Base-by-base conservation (phyloP, 37 sponge, comb jelly and placozoan species). In the Hexactinellida sp. region DNA sequence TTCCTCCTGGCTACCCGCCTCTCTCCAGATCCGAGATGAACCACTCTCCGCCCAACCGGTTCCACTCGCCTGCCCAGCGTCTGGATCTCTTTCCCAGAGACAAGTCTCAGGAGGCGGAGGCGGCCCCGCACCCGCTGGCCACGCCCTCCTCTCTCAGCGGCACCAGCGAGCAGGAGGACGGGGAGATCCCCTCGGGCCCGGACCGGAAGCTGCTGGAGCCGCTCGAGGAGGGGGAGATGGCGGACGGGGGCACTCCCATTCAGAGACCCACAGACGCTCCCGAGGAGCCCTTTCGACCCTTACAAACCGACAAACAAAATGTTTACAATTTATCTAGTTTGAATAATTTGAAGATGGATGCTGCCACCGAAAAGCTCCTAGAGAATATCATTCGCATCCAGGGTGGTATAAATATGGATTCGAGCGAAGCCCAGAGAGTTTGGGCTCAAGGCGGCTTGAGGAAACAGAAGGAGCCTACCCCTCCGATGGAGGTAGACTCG, bases 391-490 rank as follows among this genome's bases (percentile, higher is more conserved):
- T 63, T 63, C 76, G 76, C 3, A 63, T 63, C 30, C 76, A 63
- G 13, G 76, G 76, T n/a, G 13, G 76, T 28, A n/a, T 63, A 10
- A 63, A 63, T 3, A 63, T 63, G 3, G 21, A 63, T 63, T 63
- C 76, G 21, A 63, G 34, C 34, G 76, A 63, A 23, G 76, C 76
- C 3, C 76, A 63, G 76, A 10, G 76, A 63, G 76, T 63, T 25
- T 63, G 76, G 76, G 76, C 76, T 63, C 76, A 63, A 63, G 76
- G 76, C 25, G 76, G 76, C 1, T 28, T 63, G 34, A 63, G 76
- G 76, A 63, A 63, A 28, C 32, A 63, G 76, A 7, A 23, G 5
- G 76, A 63, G 34, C 3, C 76, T 25, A 32, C 76, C 30, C 76
- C 76, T 63, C 76, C 76, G 1, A 7, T 23, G 5, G 76, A 63